These are phyloP conservation scores for Chaenogobius annularis DNA, from an alignment of 2,113 vertebrate species.

Conservation along the genomic window DNA sequence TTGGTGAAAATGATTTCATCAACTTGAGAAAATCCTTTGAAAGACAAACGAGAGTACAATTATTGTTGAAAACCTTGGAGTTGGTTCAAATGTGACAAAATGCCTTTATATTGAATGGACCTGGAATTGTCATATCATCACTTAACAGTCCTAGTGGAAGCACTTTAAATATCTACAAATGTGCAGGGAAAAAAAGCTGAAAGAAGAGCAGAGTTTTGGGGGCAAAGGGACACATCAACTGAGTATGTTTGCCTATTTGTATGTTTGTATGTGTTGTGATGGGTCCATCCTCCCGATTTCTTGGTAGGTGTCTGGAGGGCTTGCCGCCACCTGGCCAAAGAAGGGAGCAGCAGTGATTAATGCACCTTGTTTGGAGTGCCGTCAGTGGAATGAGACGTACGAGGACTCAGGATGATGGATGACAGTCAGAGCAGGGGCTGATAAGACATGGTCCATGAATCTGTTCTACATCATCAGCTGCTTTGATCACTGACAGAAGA, in stretches of 20 bases:
- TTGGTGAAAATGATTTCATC: no score
- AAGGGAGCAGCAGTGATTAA: conserved; percentile 86
- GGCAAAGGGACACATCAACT: conserved; percentile 20
- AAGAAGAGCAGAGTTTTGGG: conserved; percentile 22
- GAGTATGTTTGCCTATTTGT: conserved; percentile 30
- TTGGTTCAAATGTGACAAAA: no score
- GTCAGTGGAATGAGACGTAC: conserved; percentile 85
- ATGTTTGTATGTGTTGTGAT: conserved; percentile 12
- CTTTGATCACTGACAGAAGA: conserved; percentile 94
- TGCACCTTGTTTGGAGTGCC: conserved; percentile 91
- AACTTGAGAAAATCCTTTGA: no score
- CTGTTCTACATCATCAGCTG: conserved; percentile 93
- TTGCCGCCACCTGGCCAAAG: conserved; percentile 89
- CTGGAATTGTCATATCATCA: not conserved
- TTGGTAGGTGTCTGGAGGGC: conserved; percentile 83
- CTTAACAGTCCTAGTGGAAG: not conserved
- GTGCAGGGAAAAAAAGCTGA: conserved; percentile 16
- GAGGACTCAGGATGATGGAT: conserved; percentile 88
- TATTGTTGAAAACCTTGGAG: no score
- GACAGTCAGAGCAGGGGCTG: conserved; percentile 83
- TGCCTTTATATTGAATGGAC: no score
- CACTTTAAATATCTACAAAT: conserved; percentile 25
- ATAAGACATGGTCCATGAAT: conserved; percentile 96
- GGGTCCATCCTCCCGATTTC: conserved; percentile 51
- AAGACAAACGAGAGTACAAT: no score